phyloP scores from a whole-genome alignment of 2,888 invertebrate genomes.

The Fragum fragum region DNA sequence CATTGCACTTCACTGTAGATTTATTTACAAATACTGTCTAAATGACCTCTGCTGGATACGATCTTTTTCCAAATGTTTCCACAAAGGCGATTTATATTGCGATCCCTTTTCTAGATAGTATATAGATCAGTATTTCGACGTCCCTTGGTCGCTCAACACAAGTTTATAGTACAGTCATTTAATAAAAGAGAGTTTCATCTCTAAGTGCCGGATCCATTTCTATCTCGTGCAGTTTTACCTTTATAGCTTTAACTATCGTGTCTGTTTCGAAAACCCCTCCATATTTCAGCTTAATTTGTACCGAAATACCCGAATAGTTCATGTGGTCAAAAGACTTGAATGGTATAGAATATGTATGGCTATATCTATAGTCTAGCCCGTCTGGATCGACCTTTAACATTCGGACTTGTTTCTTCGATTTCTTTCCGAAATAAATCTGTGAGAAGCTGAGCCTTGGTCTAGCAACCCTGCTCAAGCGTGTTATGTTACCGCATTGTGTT shows the following conservation, averaged over 20 bases:
- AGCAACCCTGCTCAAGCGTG: not conserved
- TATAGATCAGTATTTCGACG: too few species aligned
- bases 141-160: too few species aligned
- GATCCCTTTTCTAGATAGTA: too few species aligned
- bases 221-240: not conserved
- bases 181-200: not conserved
- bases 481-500: constrained; percentile 7
- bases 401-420: not conserved
- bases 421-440: not conserved
- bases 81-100: too few species aligned
- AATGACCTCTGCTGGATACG: too few species aligned
- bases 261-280: not conserved
- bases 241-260: not conserved
- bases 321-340: not conserved
- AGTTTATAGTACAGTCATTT: not conserved
- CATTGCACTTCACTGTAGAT: too few species aligned
- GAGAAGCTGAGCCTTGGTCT: not conserved
- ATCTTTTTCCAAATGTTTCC: too few species aligned
- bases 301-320: not conserved
- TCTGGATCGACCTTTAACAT: not conserved
- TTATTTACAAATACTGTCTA: too few species aligned
- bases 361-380: not conserved
- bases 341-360: not conserved
- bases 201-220: not conserved
- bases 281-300: constrained; percentile 2